Base-by-base conservation (phyloP, 2,888 invertebrate species). In the Sphaerophoria taeniata region DNA sequence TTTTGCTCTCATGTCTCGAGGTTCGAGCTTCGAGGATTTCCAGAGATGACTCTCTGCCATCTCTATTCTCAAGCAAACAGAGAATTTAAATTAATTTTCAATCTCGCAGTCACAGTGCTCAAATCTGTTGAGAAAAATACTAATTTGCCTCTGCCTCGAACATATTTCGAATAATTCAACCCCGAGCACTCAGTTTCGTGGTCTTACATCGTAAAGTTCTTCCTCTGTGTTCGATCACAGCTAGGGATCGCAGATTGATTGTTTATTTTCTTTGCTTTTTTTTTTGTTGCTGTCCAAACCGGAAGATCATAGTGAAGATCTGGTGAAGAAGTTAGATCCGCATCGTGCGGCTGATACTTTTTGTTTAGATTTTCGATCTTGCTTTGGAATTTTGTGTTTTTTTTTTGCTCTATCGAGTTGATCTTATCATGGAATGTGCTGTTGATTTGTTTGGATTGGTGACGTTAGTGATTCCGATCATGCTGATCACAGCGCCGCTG, bases 141-240 rank as follows among this genome's bases (percentile, higher is more conserved):
- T 70, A 71, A 71, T 67, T 76, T 33, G 53, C 75, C 63, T 16
- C 76, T 84, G 72, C 80, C 75, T 84, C 56, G 80, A 76, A 71
- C 67, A 80, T 55, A 84, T 61, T 80, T 80, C 61, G 51, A 85
- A 85, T 81, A 73, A 77, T 73, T 81, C 85, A 61, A 73, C 73
- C 76, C 72, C 58, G 70, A 70, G 60, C 81, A 85, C 69, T 81
- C 77, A 81, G 85, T 85, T 72, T 76, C 77, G 85, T 70, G 81
- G 73, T 80, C 43, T 85, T 73, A 45, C 47, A 77, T 70, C 76
- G 76, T 65, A 24, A 77, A 85, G 85, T 81, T 85, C 81, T 73
- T 36, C 33, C 4, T 12, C 12, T 6, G 3, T 24, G 16, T 6
- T 4, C 6, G 7, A 49, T 4, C 1, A 9, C 39, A 11, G 16